Conservation (phyloP, 1,140 invertebrate genomes). For the Drosophila pruinosa region DNA sequence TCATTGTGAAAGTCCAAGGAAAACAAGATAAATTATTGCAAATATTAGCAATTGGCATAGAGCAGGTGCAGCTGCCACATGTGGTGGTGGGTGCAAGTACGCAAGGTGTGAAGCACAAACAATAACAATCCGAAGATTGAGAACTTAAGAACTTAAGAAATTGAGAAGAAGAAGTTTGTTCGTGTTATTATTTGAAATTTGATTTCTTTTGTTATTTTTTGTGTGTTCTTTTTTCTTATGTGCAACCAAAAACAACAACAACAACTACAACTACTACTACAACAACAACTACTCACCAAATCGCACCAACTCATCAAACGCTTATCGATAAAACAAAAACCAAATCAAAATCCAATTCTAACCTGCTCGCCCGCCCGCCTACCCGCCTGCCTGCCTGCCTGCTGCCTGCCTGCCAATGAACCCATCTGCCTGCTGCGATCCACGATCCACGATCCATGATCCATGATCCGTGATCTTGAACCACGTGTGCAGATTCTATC, state of each 20-base stretch:
- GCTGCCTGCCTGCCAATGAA: constrained; percentile 16
- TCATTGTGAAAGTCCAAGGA: constrained; percentile 10
- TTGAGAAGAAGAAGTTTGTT: neutral
- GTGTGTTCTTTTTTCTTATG: constrained; percentile 48
- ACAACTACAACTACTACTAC: constrained; percentile 26
- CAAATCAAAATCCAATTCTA: constrained; percentile 58
- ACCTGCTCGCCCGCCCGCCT: constrained; percentile 55
- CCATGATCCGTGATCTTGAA: constrained; percentile 1
- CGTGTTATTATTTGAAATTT: constrained; percentile 34
- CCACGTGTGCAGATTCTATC: constrained; percentile 90
- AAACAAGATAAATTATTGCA: neutral
- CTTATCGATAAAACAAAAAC: constrained; percentile 41
- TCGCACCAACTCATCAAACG: constrained; percentile 61
- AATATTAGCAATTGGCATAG: constrained; percentile 1
- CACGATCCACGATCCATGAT: too few species aligned
- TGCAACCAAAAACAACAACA: constrained; percentile 31
- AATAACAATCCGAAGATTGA: constrained; percentile 22
- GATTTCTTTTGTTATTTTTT: constrained; percentile 44
- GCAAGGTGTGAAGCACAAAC: constrained; percentile 62
- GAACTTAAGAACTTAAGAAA: constrained; percentile 2
- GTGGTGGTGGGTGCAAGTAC: neutral
- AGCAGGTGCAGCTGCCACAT: neutral
- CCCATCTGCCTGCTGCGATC: constrained; percentile 5
- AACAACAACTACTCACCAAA: constrained; percentile 54
- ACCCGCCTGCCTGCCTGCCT: constrained; percentile 26